Base-by-base conservation (phyloP, 2,113 vertebrate genomes). In the Pterocles gutturalis region DNA sequence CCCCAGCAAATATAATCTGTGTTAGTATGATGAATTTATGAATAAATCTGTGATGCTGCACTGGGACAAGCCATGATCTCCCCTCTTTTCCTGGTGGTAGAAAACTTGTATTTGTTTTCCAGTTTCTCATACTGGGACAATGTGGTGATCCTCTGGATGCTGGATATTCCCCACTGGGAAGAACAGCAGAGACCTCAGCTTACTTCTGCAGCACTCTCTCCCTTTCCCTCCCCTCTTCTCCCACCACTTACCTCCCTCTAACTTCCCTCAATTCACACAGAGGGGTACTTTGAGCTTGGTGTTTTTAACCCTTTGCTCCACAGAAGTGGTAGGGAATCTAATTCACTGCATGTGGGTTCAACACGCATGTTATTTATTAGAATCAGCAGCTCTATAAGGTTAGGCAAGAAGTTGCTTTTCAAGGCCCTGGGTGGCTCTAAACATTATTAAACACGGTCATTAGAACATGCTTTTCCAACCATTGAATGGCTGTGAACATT, bases 341-440 rank as follows among this genome's bases (percentile, higher is more conserved):
- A 71, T 31, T 75, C 41, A 33, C 41, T 72, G 2, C 41, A 41
- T 1, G 7, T 71, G 57, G 34, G 28, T 89, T 87, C 57, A 82
- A n/a, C 58, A 41, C 33, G 58, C 7, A 34, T 51, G 53, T 61
- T 91, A 89, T 89, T 95, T 94, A 76, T 93, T 94, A 89, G 71
- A 43, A 87, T 73, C 90, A 92, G 53, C 94, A 89, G 77, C 57
- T 79, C 89, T 82, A 17, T 48, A 45, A 82, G 60, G 79, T 82
- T 87, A 76, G 80, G 91, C 66, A 96, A 95, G 77, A 84, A 82
- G 69, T 87, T 95, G 91, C 65, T 87, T 97, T 92, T 97, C 73
- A 91, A 89, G 93, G 87, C 87, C 78, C 89, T 96, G 96, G 94
- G 96, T 97, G 94, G 93, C 91, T 95, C 95, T 97, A 96, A 97